These are phyloP conservation scores for Troilus luridus DNA, from an alignment of 2,888 invertebrate genomes.

Conservation along the genomic window DNA sequence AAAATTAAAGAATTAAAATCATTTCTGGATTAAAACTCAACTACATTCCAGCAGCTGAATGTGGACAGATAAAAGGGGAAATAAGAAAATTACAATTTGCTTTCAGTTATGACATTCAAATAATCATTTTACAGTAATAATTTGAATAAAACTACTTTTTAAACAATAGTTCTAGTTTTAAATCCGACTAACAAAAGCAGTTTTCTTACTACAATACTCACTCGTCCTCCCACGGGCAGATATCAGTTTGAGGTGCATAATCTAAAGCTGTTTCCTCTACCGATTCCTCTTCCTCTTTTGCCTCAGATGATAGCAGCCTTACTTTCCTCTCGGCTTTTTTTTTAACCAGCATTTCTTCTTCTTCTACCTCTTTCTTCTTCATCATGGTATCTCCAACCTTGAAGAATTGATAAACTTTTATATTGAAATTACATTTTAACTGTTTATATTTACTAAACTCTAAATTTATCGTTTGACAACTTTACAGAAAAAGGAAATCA, in stretches of 20 bases:
- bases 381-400: constrained; percentile 15
- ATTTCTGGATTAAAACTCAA: neutral
- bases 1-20: neutral
- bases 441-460: neutral
- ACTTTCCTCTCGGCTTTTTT: constrained; percentile 52
- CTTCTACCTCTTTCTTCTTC: constrained; percentile 46
- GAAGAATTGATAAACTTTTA: constrained; percentile 47
- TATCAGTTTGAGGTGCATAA: constrained; percentile 71
- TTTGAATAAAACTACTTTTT: neutral
- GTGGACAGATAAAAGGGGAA: neutral
- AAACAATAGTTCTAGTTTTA: neutral
- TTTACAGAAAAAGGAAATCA: neutral
- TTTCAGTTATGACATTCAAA: neutral
- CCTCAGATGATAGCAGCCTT: constrained; percentile 40
- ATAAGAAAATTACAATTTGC: neutral
- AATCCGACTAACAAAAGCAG: constrained; percentile 32
- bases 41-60: neutral
- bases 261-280: constrained; percentile 44
- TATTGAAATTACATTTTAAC: neutral
- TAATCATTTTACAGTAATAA: neutral
- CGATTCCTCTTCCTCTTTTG: constrained; percentile 42
- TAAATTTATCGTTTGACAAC: neutral
- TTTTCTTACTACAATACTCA: constrained; percentile 75
- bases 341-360: constrained; percentile 38
- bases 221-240: constrained; percentile 97